These are phyloP conservation scores for Cephus pygmeus DNA, from an alignment of 2,888 invertebrate genomes.

Conservation along the genomic window DNA sequence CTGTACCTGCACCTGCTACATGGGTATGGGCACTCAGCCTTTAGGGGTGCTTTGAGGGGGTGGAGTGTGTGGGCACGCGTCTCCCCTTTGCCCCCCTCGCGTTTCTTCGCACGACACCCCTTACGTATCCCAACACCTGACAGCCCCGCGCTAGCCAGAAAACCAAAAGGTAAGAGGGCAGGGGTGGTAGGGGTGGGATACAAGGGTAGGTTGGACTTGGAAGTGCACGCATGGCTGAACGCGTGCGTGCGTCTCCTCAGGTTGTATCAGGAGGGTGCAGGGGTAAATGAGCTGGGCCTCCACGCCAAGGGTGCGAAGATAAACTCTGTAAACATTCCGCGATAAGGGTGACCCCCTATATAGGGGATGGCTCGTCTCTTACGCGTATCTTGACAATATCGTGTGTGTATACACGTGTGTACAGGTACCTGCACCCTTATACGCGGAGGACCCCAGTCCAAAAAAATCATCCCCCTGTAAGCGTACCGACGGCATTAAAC, in stretches of 20 bases:
- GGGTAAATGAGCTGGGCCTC: constrained; percentile 32
- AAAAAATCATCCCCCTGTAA: neutral
- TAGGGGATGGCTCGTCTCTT: neutral
- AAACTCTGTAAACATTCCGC: constrained; percentile 49
- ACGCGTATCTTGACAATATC: neutral
- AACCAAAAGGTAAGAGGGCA: neutral
- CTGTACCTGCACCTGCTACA: neutral
- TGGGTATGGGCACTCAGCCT: neutral
- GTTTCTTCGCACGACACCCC: neutral
- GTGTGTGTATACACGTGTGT: neutral
- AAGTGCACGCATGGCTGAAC: neutral
- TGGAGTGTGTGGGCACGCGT: neutral
- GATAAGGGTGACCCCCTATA: constrained; percentile 17
- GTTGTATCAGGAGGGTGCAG: neutral
- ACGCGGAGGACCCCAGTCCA: neutral
- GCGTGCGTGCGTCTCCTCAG: neutral
- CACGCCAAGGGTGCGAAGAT: constrained; percentile 42
- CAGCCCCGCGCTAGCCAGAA: neutral
- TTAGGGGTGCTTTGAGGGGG: neutral
- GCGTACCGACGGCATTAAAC: neutral
- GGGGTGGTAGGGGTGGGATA: too few species aligned
- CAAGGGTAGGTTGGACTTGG: neutral
- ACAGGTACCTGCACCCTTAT: neutral
- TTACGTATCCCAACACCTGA: neutral
- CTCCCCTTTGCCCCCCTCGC: neutral